A percentile compares a stretch with the other conserved stretches of the same genome.
These are phyloP conservation scores for Pachycephala philippinensis DNA, from an alignment of 2,113 vertebrate genomes.

Conservation along the genomic window DNA sequence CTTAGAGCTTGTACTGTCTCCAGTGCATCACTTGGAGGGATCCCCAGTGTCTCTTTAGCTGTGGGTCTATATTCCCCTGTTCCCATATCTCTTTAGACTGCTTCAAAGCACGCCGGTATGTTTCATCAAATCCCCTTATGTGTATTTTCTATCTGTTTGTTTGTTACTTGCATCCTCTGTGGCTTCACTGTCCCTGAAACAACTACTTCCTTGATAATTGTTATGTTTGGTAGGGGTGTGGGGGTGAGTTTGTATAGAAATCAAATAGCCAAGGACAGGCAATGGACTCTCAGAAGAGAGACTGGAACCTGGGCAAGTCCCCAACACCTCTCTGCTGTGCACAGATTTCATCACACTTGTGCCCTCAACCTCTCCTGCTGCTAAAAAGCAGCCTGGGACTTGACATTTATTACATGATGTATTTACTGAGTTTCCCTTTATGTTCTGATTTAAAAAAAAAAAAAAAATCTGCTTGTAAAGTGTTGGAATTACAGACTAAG, in stretches of 20 bases:
- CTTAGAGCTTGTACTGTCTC: neutral
- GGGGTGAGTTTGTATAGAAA: neutral
- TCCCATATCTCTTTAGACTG: neutral
- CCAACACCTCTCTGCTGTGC: neutral
- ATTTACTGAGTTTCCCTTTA: neutral
- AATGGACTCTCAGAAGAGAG: neutral
- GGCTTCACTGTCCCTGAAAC: rapidly evolving
- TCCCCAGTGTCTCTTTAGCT: neutral
- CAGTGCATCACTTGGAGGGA: neutral
- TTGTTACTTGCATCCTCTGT: neutral
- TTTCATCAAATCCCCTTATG: neutral
- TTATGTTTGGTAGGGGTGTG: neutral
- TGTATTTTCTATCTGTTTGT: neutral
- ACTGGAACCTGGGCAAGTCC: neutral
- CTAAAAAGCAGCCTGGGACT: neutral
- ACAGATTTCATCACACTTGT: rapidly evolving
- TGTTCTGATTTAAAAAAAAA: neutral
- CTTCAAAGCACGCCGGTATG: neutral
- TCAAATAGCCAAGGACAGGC: neutral
- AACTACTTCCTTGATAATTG: neutral
- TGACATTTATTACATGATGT: neutral
- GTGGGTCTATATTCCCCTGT: neutral
- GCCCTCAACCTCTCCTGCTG: neutral
- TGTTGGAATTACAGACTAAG: neutral
- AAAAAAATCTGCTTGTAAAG: neutral